Evolutionary conservation across 2,113 vertebrate genomes (phyloP).

Genomic region (Sylvia atricapilla): DNA sequence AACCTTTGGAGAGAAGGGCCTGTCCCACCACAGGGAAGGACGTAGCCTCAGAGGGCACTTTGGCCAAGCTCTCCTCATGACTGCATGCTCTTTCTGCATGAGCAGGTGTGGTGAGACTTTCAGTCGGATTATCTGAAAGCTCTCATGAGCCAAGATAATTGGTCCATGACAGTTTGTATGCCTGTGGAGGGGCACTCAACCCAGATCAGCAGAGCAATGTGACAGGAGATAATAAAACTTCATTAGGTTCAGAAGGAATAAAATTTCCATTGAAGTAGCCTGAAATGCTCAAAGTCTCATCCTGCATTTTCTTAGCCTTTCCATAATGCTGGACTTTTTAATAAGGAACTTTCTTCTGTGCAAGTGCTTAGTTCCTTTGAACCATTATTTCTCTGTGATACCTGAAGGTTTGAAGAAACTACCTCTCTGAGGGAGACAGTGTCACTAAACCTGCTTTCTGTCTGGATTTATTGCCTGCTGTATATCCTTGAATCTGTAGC

Average conservation of each 20-base stretch:
- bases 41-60: fast-evolving
- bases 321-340: not conserved
- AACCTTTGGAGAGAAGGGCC: not conserved
- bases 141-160: not conserved
- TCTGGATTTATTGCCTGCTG: not conserved
- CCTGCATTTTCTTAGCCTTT: not conserved
- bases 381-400: not conserved
- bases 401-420: not conserved
- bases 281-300: not conserved
- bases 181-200: not conserved
- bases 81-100: not conserved
- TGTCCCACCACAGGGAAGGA: not conserved
- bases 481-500: not conserved
- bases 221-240: not conserved
- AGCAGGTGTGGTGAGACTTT: fast-evolving
- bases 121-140: not conserved
- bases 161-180: not conserved
- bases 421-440: not conserved
- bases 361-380: not conserved
- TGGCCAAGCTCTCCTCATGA: not conserved
- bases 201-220: not conserved
- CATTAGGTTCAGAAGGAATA: not conserved
- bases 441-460: not conserved
- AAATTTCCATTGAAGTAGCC: not conserved
- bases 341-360: not conserved